Evolutionary conservation across 2,888 invertebrate genomes (phyloP).

Genomic region (Oxytorus armatus): DNA sequence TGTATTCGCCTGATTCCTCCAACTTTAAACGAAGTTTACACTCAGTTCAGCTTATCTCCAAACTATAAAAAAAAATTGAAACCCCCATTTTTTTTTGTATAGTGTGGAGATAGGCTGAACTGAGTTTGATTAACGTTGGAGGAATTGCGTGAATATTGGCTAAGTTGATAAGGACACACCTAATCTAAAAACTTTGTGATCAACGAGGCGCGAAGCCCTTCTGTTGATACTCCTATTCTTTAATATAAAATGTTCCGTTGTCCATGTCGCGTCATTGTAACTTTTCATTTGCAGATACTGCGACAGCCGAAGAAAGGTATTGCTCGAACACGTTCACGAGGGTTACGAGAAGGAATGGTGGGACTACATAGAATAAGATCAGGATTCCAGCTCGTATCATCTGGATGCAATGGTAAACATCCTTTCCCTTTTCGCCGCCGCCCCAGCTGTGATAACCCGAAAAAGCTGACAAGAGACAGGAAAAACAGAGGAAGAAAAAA

Average conservation of each 20-base stretch:
- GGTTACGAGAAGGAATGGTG: slow-evolving; percentile 99
- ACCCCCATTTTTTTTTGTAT: too few relatives aligned
- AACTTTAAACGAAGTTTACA: too few relatives aligned
- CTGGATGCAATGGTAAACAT: slow-evolving; percentile 68
- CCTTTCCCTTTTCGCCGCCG: slow-evolving; percentile 76
- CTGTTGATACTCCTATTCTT: slow-evolving; percentile 56
- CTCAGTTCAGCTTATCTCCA: too few relatives aligned
- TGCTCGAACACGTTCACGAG: slow-evolving; percentile 98
- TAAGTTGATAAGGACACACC: too few relatives aligned
- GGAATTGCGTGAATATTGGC: too few relatives aligned
- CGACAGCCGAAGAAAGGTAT: slow-evolving; percentile 97
- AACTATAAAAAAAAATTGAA: too few relatives aligned
- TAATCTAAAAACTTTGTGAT: too few relatives aligned
- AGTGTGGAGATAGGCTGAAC: too few relatives aligned
- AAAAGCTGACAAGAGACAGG: slow-evolving; percentile 78
- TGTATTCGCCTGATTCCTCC: too few relatives aligned
- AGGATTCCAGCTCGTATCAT: slow-evolving; percentile 66
- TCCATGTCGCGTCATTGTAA: not conserved
- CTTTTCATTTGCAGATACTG: slow-evolving; percentile 91
- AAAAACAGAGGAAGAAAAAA: slow-evolving; percentile 55
- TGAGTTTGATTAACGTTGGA: too few relatives aligned
- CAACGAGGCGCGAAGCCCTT: not conserved
- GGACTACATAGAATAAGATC: slow-evolving; percentile 94
- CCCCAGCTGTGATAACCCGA: slow-evolving; percentile 83
- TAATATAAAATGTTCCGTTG: not conserved